Conservation (phyloP, 1,140 invertebrate species). For the Druon quercuslanigerum region DNA sequence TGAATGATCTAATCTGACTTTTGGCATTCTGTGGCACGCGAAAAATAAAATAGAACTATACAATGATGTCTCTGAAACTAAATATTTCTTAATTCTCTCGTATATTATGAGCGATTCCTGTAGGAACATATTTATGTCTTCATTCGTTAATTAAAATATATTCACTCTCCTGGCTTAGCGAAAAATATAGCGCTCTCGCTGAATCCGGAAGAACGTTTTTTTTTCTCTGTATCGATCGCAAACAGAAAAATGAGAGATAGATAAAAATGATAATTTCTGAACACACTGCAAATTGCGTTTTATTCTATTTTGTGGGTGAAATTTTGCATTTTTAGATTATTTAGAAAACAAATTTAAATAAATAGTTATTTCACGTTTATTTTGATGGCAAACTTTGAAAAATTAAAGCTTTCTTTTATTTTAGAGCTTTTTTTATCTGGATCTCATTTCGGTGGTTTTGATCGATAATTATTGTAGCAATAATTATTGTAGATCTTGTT, state of each 20-base stretch:
- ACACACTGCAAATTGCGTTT: background rate
- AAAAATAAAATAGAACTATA: background rate
- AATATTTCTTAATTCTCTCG: background rate
- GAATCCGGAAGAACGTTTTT: background rate
- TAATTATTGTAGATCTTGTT: background rate
- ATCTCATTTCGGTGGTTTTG: slow-evolving; percentile 4
- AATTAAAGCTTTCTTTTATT: background rate
- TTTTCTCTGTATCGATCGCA: background rate
- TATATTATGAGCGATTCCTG: slow-evolving; percentile 3
- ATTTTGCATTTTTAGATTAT: background rate
- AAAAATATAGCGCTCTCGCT: slow-evolving; percentile 5
- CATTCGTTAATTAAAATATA: slow-evolving; percentile 19
- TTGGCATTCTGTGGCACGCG: background rate
- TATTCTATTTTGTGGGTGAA: no score
- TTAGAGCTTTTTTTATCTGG: background rate
- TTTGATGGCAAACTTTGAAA: no score
- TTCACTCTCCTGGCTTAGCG: background rate
- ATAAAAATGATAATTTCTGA: background rate
- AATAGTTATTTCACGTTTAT: no score
- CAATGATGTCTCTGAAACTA: background rate
- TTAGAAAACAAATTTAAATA: no score
- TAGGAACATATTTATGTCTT: slow-evolving; percentile 2
- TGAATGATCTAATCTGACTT: background rate
- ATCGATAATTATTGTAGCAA: background rate
- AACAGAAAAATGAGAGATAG: slow-evolving; percentile 18